phyloP scores from a whole-genome alignment of 2,113 vertebrate genomes.

The Talpa occidentalis region DNA sequence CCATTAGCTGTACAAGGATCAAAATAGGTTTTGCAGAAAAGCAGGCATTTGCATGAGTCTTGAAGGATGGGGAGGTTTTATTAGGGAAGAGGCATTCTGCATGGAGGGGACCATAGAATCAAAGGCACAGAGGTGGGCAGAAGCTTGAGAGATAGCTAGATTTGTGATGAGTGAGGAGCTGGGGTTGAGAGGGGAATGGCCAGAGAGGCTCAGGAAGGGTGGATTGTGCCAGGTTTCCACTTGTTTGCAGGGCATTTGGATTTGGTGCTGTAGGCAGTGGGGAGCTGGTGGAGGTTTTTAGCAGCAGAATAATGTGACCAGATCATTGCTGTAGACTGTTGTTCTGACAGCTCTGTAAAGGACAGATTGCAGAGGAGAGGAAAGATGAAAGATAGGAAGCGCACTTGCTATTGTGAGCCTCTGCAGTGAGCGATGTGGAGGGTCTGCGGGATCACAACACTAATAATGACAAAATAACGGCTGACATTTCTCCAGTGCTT shows the following conservation, averaged over 20 bases:
- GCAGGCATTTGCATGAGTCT: background rate
- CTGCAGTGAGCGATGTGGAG: background rate
- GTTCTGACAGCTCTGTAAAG: conserved; percentile 45
- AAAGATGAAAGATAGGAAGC: conserved; percentile 49
- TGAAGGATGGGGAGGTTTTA: background rate
- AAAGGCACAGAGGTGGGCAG: background rate
- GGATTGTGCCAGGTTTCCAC: too few relatives aligned
- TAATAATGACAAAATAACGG: conserved; percentile 46
- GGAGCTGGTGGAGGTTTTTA: background rate
- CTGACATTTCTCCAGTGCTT: conserved; percentile 12
- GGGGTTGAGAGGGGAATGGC: background rate
- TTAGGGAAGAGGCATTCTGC: background rate
- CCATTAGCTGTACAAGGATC: background rate
- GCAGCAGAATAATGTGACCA: conserved; percentile 39
- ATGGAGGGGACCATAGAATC: background rate
- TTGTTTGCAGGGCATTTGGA: background rate
- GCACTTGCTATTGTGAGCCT: background rate
- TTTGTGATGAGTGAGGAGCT: too few relatives aligned
- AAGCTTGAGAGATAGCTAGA: too few relatives aligned
- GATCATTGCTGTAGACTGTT: background rate
- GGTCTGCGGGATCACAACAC: background rate
- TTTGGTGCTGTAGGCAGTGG: background rate
- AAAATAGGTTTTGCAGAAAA: background rate
- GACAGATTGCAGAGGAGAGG: background rate
- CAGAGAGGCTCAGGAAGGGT: background rate